Conservation (phyloP, 2,113 vertebrate species). For the Fulica atra region DNA sequence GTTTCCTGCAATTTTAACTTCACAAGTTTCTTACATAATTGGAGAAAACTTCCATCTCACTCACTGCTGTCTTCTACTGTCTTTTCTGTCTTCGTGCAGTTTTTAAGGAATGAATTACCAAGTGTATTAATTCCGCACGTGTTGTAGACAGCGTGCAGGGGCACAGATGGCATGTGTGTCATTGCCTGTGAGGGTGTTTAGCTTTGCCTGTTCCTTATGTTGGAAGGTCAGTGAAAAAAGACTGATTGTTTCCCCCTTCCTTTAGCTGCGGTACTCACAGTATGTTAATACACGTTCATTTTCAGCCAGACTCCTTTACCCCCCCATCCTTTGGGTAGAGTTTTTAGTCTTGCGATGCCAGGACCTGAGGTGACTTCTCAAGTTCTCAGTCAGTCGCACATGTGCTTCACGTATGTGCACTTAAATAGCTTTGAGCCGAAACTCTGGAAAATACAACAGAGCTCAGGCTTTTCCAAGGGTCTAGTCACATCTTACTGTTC, state of each 20-base stretch:
- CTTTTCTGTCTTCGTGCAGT: neutral
- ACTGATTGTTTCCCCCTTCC: neutral
- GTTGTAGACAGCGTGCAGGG: neutral
- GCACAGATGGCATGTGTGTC: rapidly evolving
- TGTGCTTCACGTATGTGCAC: neutral
- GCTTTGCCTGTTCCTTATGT: neutral
- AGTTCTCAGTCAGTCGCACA: neutral
- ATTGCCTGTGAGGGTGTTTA: neutral
- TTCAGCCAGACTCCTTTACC: neutral
- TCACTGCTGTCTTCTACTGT: neutral
- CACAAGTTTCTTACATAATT: neutral
- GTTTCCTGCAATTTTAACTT: neutral
- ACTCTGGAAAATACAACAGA: neutral
- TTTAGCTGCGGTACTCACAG: neutral
- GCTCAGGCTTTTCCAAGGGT: neutral
- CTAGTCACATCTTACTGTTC: neutral
- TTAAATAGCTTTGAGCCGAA: neutral
- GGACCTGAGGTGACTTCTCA: conserved; percentile 7
- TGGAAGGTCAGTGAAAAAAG: neutral
- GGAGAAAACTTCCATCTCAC: neutral
- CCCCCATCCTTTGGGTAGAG: neutral
- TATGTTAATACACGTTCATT: neutral
- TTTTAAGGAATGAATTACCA: neutral
- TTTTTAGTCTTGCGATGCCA: neutral
- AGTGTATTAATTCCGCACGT: neutral